A percentile compares a stretch with the other conserved stretches of the same genome.
Evolutionary conservation across 2,797 vertebrate species (phyloP).

Genomic region (Anguilla marmorata): DNA sequence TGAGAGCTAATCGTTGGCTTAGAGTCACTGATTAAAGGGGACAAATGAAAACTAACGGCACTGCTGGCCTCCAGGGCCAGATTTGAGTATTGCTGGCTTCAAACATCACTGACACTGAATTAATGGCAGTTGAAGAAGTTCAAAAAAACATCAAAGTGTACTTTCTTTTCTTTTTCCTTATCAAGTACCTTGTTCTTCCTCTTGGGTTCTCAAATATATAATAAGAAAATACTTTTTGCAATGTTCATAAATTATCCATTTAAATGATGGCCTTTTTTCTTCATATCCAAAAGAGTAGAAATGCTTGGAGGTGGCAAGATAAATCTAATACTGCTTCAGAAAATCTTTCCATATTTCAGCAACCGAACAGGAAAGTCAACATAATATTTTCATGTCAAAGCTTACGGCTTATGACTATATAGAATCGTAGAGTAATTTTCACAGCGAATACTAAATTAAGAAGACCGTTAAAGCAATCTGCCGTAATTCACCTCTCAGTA

Average conservation of each 20-base stretch:
- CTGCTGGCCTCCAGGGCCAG: not conserved
- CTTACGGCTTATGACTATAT: not conserved
- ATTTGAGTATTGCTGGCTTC: not conserved
- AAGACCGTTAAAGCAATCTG: not conserved
- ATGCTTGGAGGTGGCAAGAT: not conserved
- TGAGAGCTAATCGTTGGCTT: not conserved
- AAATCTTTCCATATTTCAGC: not conserved
- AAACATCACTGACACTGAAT: not conserved
- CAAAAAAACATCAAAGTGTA: not conserved
- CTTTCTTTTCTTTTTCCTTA: not conserved
- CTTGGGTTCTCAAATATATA: not conserved
- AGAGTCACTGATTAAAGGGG: not conserved
- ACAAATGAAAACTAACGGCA: not conserved
- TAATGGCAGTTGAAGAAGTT: not conserved
- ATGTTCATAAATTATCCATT: not conserved
- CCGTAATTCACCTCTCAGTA: not conserved
- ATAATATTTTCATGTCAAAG: not conserved
- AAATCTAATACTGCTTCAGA: not conserved
- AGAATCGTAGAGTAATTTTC: not conserved
- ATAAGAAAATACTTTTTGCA: not conserved
- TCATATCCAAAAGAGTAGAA: not conserved
- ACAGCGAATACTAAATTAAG: not conserved
- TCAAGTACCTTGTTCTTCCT: not conserved
- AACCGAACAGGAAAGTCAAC: not conserved
- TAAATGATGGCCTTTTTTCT: not conserved